Conservation (phyloP, 2,113 vertebrate genomes). For the Donacobius atricapilla region DNA sequence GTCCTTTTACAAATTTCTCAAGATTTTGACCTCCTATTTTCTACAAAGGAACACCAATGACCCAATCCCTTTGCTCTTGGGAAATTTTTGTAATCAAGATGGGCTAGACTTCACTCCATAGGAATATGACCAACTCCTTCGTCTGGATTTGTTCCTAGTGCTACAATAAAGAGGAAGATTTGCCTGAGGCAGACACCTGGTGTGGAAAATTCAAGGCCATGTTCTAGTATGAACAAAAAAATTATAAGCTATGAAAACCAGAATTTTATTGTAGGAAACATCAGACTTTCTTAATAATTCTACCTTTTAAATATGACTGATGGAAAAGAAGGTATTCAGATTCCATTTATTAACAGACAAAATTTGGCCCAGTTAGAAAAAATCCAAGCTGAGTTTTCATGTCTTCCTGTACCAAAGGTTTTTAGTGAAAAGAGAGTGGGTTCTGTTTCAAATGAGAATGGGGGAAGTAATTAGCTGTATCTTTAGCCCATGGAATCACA, state of each 20-base stretch:
- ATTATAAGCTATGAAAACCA: neutral
- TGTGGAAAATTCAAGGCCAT: neutral
- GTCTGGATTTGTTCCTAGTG: neutral
- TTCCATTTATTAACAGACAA: neutral
- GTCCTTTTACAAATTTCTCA: neutral
- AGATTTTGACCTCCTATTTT: neutral
- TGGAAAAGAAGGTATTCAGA: neutral
- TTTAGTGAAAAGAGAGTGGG: neutral
- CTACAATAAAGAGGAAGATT: neutral
- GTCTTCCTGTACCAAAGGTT: neutral
- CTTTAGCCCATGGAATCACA: neutral
- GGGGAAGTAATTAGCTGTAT: neutral
- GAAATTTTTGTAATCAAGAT: neutral
- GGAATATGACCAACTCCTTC: neutral
- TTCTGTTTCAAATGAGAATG: neutral
- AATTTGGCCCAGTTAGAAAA: neutral
- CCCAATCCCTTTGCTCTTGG: neutral
- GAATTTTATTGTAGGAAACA: neutral
- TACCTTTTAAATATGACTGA: neutral
- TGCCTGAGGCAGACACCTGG: neutral
- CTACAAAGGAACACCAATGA: neutral
- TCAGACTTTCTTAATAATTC: neutral
- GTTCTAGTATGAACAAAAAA: neutral
- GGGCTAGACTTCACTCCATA: neutral
- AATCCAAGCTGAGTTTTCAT: neutral